phyloP scores from a whole-genome alignment of 1,140 invertebrate genomes.

The Protaetia brevitarsis region DNA sequence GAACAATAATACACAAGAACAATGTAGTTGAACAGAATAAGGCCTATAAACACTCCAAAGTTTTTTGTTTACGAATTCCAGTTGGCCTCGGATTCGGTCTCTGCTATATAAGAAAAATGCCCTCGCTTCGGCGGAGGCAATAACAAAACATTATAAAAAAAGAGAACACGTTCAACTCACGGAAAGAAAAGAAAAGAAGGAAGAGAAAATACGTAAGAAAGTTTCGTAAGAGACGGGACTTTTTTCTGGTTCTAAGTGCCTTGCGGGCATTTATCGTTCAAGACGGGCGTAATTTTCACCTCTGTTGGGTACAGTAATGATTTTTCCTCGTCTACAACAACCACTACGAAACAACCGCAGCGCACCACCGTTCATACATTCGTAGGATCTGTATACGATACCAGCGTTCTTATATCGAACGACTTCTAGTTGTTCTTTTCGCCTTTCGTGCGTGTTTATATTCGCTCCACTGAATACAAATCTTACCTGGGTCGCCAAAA shows the following conservation, averaged over 20 bases:
- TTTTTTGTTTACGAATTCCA: background rate
- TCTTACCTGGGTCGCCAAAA: conserved; percentile 8
- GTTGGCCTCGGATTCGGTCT: background rate
- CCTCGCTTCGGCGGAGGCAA: background rate
- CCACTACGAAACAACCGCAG: background rate
- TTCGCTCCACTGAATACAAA: conserved; percentile 29
- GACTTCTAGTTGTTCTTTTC: conserved; percentile 28
- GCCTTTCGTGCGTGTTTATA: conserved; percentile 25
- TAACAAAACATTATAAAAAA: conserved; percentile 14
- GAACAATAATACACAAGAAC: background rate
- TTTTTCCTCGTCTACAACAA: conserved; percentile 28
- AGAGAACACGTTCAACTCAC: conserved; percentile 1
- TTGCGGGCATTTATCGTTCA: conserved; percentile 26
- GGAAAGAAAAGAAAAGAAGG: background rate
- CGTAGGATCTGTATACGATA: conserved; percentile 16
- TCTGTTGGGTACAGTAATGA: conserved; percentile 36
- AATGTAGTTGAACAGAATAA: background rate
- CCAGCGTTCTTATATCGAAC: background rate
- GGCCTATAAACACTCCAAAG: background rate
- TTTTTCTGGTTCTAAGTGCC: conserved; percentile 23
- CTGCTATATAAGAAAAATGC: background rate
- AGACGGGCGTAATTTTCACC: conserved; percentile 37
- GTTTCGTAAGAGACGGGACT: background rate
- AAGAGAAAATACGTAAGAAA: background rate
- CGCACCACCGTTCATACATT: background rate